Evolutionary conservation across 2,888 invertebrate species (phyloP).

Genomic region (Zele albiditarsus): DNA sequence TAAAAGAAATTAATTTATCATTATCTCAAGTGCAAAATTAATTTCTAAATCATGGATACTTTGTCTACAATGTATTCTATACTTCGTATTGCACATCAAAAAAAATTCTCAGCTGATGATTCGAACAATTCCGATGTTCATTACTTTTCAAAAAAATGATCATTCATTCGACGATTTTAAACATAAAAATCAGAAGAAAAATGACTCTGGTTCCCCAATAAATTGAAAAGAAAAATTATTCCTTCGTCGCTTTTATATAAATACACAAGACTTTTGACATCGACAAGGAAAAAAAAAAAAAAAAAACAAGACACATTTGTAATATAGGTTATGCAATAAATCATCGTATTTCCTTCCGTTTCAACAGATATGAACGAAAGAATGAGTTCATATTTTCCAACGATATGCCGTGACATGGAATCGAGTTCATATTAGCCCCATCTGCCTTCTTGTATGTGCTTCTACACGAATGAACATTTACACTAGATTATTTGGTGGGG

Average conservation of each 20-base stretch:
- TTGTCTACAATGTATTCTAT: too few species aligned
- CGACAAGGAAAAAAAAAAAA: background rate
- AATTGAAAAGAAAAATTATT: too few species aligned
- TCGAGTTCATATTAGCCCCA: conserved; percentile 71
- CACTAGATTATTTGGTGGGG: conserved; percentile 51
- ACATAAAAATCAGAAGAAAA: too few species aligned
- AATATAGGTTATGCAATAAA: conserved; percentile 20
- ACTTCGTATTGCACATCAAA: too few species aligned
- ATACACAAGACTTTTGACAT: background rate
- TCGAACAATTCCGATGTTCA: too few species aligned
- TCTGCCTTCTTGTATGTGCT: conserved; percentile 67
- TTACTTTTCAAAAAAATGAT: too few species aligned
- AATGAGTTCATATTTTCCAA: conserved; percentile 64
- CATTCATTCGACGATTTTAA: too few species aligned
- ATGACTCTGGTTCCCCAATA: too few species aligned
- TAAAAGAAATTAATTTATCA: too few species aligned
- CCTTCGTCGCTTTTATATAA: background rate
- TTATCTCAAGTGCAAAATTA: too few species aligned
- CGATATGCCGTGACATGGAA: conserved; percentile 51
- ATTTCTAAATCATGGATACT: too few species aligned
- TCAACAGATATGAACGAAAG: conserved; percentile 52
- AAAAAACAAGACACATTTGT: background rate
- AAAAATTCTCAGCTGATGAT: too few species aligned
- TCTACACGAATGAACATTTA: conserved; percentile 64
- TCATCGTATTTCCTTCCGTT: conserved; percentile 30